These are phyloP conservation scores for Colletes gigas DNA, from an alignment of 1,140 invertebrate species.

Conservation along the genomic window DNA sequence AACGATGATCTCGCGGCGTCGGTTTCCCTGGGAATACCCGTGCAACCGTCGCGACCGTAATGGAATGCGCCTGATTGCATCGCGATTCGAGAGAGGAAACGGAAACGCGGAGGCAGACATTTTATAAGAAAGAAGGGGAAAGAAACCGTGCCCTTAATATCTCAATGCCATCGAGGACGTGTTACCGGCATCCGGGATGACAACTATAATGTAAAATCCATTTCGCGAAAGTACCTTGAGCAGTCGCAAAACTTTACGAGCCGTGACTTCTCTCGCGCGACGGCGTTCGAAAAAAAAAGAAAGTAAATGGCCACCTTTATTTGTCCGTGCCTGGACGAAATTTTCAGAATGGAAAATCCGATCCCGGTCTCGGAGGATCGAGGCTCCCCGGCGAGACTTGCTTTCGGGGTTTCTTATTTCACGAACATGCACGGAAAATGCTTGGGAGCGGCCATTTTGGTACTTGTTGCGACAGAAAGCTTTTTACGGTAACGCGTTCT, in stretches of 20 bases:
- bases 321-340: constrained; percentile 2
- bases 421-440: no score
- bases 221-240: neutral
- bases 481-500: no score
- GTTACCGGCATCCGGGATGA: constrained; percentile 16
- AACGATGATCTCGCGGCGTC: neutral
- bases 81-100: neutral
- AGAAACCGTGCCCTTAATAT: neutral
- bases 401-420: no score
- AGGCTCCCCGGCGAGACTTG: no score
- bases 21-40: constrained; percentile 10
- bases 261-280: constrained; percentile 20
- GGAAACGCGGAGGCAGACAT: neutral
- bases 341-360: constrained; percentile 4
- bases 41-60: constrained; percentile 1
- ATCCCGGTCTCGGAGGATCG: no score
- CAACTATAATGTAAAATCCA: constrained; percentile 27
- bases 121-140: neutral
- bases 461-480: no score
- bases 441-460: no score
- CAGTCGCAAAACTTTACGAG: constrained; percentile 34
- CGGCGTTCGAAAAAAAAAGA: neutral
- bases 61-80: constrained; percentile 29
- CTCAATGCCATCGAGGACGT: neutral
- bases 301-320: neutral